Evolutionary conservation across 2,797 vertebrate genomes (phyloP).

Genomic region (Sphenopsis melanotis): DNA sequence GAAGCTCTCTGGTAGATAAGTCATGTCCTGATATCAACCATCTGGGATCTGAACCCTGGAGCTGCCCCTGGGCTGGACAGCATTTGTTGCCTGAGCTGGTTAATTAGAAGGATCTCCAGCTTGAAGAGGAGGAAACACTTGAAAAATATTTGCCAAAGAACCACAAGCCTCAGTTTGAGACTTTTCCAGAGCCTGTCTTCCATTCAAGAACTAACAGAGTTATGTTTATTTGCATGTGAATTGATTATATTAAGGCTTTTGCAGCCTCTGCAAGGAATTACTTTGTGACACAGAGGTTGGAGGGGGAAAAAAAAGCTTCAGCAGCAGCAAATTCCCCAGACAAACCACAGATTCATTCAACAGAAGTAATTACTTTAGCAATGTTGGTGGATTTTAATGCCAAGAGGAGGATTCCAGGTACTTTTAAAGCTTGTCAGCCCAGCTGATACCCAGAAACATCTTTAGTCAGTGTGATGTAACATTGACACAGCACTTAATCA

Average conservation of each 20-base stretch:
- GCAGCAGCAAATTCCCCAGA: conserved; percentile 41
- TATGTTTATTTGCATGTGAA: not conserved
- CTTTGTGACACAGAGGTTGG: not conserved
- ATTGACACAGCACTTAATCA: not conserved
- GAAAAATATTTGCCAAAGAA: conserved; percentile 3
- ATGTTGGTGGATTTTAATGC: conserved; percentile 36
- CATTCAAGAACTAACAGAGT: not conserved
- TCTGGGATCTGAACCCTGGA: conserved; percentile 64
- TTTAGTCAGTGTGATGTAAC: not conserved
- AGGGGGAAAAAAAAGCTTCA: not conserved
- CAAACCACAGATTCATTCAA: not conserved
- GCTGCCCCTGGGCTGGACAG: conserved; percentile 47
- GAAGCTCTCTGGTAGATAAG: conserved; percentile 62
- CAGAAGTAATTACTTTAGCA: conserved; percentile 58
- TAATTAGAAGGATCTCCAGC: conserved; percentile 46
- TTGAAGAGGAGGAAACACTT: not conserved
- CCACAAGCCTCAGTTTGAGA: not conserved
- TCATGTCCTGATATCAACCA: conserved; percentile 2
- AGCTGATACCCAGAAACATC: not conserved
- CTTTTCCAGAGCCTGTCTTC: not conserved
- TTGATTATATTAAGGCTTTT: not conserved
- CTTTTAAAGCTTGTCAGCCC: not conserved
- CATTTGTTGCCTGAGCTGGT: conserved; percentile 21
- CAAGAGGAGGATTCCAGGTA: conserved; percentile 20
- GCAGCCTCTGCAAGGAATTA: not conserved